A percentile compares a stretch with the other conserved stretches of the same genome.
These are phyloP conservation scores for Girardinichthys multiradiatus DNA, from an alignment of 2,113 vertebrate genomes.

Conservation along the genomic window DNA sequence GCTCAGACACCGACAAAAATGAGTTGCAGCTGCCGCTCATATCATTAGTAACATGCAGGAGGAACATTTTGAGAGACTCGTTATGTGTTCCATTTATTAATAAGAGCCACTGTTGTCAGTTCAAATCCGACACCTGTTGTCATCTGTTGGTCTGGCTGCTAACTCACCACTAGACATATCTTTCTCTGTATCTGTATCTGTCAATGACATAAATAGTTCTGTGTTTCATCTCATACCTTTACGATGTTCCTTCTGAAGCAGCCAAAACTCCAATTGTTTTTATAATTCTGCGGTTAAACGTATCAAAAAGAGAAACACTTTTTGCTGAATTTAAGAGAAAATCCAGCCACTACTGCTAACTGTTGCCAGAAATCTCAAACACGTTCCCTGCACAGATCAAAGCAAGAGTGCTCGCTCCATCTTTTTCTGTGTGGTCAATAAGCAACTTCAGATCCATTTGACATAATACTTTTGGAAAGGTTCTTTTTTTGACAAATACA, in stretches of 20 bases:
- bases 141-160: too few relatives aligned
- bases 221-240: background rate
- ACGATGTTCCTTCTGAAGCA: too few relatives aligned
- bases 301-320: background rate
- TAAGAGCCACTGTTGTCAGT: too few relatives aligned
- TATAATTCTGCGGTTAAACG: background rate
- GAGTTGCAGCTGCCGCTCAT: too few relatives aligned
- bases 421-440: background rate
- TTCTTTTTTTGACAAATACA: background rate
- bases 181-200: rapidly evolving
- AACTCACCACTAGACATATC: background rate
- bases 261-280: background rate
- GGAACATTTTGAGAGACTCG: too few relatives aligned
- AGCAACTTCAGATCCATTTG: background rate
- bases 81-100: too few relatives aligned
- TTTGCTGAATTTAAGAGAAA: background rate
- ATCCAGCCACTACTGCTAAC: background rate
- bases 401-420: background rate
- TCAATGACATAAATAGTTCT: background rate
- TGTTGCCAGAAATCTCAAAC: background rate
- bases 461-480: background rate
- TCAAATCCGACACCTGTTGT: too few relatives aligned
- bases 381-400: too few relatives aligned
- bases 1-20: too few relatives aligned
- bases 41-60: too few relatives aligned